Evolutionary conservation across 2,797 vertebrate species (phyloP).

Genomic region (Amphiprion clarkii): DNA sequence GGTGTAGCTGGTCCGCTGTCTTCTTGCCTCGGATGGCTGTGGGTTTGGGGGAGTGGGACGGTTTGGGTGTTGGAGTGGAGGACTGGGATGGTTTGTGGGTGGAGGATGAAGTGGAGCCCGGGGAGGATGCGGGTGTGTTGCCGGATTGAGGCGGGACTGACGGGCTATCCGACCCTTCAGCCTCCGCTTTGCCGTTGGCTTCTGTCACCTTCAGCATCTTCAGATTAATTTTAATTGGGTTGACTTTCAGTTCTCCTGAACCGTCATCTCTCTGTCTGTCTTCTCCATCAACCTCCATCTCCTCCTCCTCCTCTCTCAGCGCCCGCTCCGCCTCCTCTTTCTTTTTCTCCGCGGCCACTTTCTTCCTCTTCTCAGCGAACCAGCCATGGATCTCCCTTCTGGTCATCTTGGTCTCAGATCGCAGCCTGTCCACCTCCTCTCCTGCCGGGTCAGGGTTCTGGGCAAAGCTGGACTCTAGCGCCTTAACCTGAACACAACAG

Average conservation of each 20-base stretch:
- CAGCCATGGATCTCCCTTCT: conserved; percentile 96
- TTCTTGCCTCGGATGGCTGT: conserved; percentile 88
- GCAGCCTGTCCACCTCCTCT: conserved; percentile 94
- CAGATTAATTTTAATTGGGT: conserved; percentile 98
- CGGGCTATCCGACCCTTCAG: conserved; percentile 56
- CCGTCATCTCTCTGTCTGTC: conserved; percentile 80
- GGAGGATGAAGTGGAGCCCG: conserved; percentile 32
- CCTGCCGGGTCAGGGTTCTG: conserved; percentile 88
- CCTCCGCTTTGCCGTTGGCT: conserved; percentile 88
- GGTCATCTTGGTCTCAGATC: conserved; percentile 97
- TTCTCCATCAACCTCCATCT: conserved; percentile 80
- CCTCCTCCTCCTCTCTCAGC: conserved; percentile 81
- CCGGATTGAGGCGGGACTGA: conserved; percentile 48
- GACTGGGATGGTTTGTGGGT: conserved; percentile 54
- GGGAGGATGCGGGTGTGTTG: conserved; percentile 48
- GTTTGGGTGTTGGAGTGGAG: conserved; percentile 56
- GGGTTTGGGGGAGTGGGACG: conserved; percentile 70
- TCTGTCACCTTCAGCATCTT: conserved; percentile 98
- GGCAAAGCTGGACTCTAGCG: conserved; percentile 93
- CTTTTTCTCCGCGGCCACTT: conserved; percentile 85
- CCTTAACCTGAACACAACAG: conserved; percentile 83
- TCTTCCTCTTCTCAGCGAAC: conserved; percentile 94
- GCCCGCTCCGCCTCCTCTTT: conserved; percentile 84
- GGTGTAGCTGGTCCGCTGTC: conserved; percentile 93
- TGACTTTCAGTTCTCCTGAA: conserved; percentile 90